These are phyloP conservation scores for Lasiurus borealis DNA, from an alignment of 2,113 vertebrate genomes.

Conservation along the genomic window DNA sequence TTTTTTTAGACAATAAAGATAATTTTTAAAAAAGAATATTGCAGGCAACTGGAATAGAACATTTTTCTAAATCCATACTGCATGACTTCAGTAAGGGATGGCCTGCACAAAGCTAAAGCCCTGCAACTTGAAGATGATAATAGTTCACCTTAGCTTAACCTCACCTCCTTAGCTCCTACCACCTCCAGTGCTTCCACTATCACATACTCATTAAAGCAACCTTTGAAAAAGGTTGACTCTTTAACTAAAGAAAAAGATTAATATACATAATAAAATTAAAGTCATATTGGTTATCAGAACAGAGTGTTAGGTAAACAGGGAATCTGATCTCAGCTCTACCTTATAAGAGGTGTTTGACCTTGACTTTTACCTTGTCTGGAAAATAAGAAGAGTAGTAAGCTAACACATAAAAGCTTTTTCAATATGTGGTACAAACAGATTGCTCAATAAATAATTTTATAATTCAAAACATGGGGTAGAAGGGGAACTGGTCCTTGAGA, in stretches of 20 bases:
- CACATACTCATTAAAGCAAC: neutral
- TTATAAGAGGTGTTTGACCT: neutral
- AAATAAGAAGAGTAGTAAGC: neutral
- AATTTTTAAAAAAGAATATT: neutral
- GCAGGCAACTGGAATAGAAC: neutral
- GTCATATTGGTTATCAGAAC: neutral
- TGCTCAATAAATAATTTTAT: neutral
- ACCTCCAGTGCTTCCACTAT: neutral
- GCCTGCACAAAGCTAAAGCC: neutral
- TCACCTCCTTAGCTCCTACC: neutral
- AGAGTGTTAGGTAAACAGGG: neutral
- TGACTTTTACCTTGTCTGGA: neutral
- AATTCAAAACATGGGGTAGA: neutral
- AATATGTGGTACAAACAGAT: neutral
- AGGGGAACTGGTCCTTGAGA: neutral
- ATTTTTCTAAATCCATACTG: neutral
- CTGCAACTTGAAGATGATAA: neutral
- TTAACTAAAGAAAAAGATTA: neutral
- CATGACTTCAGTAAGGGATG: neutral
- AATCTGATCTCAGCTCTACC: neutral
- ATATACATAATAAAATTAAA: constrained; percentile 38
- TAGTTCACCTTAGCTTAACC: neutral
- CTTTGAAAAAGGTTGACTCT: neutral
- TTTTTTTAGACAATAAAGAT: no score
- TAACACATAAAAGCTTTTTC: neutral